Base-by-base conservation (phyloP, 2,888 invertebrate genomes). In the Rhimphoctona megacephalus region DNA sequence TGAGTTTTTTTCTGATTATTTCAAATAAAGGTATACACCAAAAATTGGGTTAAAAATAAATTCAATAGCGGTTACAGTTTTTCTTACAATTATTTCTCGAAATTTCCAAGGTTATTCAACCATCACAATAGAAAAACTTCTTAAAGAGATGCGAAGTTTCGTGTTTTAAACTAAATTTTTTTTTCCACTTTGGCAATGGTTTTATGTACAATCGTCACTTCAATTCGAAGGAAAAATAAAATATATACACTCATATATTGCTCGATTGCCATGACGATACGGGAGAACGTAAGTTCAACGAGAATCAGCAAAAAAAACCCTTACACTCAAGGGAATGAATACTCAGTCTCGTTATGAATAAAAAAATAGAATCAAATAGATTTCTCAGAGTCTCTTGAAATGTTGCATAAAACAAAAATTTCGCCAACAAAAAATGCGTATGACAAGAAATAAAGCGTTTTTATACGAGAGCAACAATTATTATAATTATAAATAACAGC, bases 401-500 rank as follows among this genome's bases (percentile, higher is more conserved):
- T 77, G 36, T 33, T 43, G 33, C 36, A 11, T 33, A 39, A 25
- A 33, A 25, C 54, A 25, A 19, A 69, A 70, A 36, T 2, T 11
- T 49, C 25, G 61, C 64, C 19, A 79, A 69, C 76, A 36, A 64
- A 43, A 73, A 83, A 83, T 87, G 70, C 76, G 57, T 69, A 52
- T 76, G 70, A 72, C 66, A 39, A 19, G 17, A 49, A 25, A 39
- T 8, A 14, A 6, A 61, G 52, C 14, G 19, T 36, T 17, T 77
- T 92, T 95, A 95, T 84, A 95, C 93, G 67, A 95, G 89, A 72
- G 95, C 94, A 64, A 97, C 95, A 57, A 96, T 94, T 85, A 97
- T 91, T 89, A 97, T 97, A 89, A 96, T 95, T 85, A 97, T 94
- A 89, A 97, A 96, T 86, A 97, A 94, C 78, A 96, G 88, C 69